Conservation (phyloP, 2,797 vertebrate species). For the Vultur gryphus region DNA sequence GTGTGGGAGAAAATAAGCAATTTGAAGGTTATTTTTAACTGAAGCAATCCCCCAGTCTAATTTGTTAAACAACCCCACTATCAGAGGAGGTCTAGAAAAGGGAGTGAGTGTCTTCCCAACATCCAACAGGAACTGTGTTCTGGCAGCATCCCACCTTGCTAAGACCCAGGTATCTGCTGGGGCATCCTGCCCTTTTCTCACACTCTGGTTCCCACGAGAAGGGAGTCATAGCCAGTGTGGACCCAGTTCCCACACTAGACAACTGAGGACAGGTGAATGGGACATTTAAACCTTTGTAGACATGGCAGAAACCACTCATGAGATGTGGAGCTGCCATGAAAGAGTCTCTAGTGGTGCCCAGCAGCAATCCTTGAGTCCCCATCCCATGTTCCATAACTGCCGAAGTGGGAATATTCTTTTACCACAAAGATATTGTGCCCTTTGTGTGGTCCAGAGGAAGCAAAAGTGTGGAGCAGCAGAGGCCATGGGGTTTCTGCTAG, state of each 20-base stretch:
- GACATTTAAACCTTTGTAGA: not conserved
- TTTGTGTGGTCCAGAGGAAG: not conserved
- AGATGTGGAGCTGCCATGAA: not conserved
- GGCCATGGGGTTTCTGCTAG: not conserved
- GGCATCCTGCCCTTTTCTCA: not conserved
- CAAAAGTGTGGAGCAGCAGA: accelerated
- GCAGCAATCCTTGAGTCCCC: not conserved
- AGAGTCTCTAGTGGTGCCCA: not conserved
- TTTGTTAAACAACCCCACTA: not conserved
- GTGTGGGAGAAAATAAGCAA: not conserved
- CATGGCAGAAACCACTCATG: not conserved
- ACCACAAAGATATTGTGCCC: not conserved
- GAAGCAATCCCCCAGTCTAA: not conserved
- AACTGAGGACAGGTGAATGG: too few relatives aligned
- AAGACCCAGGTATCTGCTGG: not conserved
- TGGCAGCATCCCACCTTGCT: not conserved
- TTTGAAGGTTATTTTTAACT: not conserved
- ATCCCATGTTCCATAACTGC: not conserved
- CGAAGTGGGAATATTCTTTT: not conserved
- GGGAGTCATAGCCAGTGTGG: not conserved
- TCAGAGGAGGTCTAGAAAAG: not conserved
- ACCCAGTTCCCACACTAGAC: not conserved
- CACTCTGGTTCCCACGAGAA: not conserved
- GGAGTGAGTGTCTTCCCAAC: not conserved
- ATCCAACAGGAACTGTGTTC: not conserved